Percentiles rank a stretch among this genome's conserved stretches.
phyloP scores from a whole-genome alignment of 2,113 vertebrate species.

The Pao palembangensis region DNA sequence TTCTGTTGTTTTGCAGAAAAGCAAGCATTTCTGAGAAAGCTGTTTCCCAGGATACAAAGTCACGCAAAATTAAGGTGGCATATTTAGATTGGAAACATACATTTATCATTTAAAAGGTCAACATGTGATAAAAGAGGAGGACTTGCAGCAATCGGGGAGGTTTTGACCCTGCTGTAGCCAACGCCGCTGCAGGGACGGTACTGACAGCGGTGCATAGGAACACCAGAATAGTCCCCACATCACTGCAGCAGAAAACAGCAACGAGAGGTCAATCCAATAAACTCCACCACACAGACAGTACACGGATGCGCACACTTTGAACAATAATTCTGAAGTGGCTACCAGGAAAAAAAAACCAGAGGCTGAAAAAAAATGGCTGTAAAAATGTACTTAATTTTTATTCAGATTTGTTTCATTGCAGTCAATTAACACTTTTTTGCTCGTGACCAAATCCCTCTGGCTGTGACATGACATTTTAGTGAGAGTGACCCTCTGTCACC shows the following conservation, averaged over 20 bases:
- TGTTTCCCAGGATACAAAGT: too few relatives aligned
- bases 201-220: slow-evolving; percentile 7
- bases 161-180: slow-evolving; percentile 37
- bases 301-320: not conserved
- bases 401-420: too few relatives aligned
- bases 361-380: slow-evolving; percentile 9
- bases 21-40: too few relatives aligned
- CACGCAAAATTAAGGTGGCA: too few relatives aligned
- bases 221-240: slow-evolving; percentile 40
- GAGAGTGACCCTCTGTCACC: slow-evolving; percentile 18
- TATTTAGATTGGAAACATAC: too few relatives aligned
- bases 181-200: not conserved
- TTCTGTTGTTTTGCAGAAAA: too few relatives aligned
- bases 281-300: not conserved
- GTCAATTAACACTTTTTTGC: too few relatives aligned
- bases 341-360: slow-evolving; percentile 18
- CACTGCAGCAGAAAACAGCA: slow-evolving; percentile 26
- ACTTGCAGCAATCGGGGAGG: slow-evolving; percentile 27
- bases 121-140: too few relatives aligned
- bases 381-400: too few relatives aligned
- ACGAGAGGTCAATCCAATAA: slow-evolving; percentile 24
- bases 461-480: slow-evolving; percentile 58
- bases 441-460: not conserved
- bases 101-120: too few relatives aligned
- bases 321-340: slow-evolving; percentile 20